These are phyloP conservation scores for Solea solea DNA, from an alignment of 2,113 vertebrate genomes.

Conservation along the genomic window DNA sequence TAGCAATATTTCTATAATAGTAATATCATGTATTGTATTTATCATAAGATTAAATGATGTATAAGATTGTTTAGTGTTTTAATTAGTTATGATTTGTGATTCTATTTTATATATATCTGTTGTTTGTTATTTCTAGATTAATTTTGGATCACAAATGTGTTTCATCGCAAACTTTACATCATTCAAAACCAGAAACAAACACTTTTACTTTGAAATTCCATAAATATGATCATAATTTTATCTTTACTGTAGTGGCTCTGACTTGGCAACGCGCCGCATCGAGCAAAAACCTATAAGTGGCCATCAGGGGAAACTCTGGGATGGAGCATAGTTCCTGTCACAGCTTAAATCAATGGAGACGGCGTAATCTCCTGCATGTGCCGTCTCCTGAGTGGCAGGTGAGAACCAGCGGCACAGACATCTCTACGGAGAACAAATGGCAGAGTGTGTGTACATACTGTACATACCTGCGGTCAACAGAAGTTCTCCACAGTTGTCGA, in stretches of 20 bases:
- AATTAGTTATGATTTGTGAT: no score
- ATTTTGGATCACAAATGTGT: no score
- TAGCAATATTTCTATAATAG: no score
- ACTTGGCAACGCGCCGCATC: not conserved
- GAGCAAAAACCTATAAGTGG: not conserved
- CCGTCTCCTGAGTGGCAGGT: not conserved
- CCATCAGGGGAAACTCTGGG: not conserved
- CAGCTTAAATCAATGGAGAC: not conserved
- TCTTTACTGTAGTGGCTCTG: not conserved
- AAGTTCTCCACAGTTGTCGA: not conserved
- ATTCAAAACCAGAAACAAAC: no score
- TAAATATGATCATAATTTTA: no score
- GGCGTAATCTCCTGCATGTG: not conserved
- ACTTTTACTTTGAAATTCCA: no score
- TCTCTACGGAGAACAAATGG: not conserved
- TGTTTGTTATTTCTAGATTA: no score
- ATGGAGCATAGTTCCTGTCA: not conserved
- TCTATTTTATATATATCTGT: no score
- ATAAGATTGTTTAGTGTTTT: no score
- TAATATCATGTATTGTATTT: no score
- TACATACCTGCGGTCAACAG: not conserved
- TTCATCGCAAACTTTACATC: no score
- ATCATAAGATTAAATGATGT: no score
- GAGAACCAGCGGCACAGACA: conserved; percentile 3
- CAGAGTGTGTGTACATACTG: not conserved